These are phyloP conservation scores for Lasiommata megera DNA, from an alignment of 2,888 invertebrate species.

Conservation along the genomic window DNA sequence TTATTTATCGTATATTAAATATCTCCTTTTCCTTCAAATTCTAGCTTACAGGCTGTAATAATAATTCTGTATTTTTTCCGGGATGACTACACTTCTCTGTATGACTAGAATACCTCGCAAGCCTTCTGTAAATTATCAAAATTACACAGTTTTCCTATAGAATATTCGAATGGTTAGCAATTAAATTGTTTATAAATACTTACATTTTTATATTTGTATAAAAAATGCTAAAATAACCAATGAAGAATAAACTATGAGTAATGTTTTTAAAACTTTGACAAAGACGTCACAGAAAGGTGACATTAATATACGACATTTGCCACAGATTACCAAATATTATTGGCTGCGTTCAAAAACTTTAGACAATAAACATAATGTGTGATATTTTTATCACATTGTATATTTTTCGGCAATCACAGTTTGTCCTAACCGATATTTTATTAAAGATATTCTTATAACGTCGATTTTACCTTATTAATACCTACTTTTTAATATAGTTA, in stretches of 20 bases:
- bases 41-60: not conserved
- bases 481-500: too few species aligned
- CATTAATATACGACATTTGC: constrained; percentile 4
- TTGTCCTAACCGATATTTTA: too few species aligned
- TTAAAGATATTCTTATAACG: too few species aligned
- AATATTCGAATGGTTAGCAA: not conserved
- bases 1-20: constrained; percentile 8
- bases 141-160: not conserved
- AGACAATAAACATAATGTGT: too few species aligned
- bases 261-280: constrained; percentile 16
- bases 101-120: not conserved
- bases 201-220: not conserved
- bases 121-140: not conserved
- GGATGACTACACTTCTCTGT: not conserved
- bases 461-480: too few species aligned
- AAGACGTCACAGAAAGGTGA: constrained; percentile 12
- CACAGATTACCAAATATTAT: not conserved
- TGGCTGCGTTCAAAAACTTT: not conserved
- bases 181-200: not conserved
- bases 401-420: too few species aligned
- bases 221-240: not conserved
- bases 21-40: not conserved
- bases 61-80: not conserved
- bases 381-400: too few species aligned
- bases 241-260: not conserved